Evolutionary conservation across 2,797 vertebrate genomes (phyloP).

Genomic region (Pseudochirops corinnae): DNA sequence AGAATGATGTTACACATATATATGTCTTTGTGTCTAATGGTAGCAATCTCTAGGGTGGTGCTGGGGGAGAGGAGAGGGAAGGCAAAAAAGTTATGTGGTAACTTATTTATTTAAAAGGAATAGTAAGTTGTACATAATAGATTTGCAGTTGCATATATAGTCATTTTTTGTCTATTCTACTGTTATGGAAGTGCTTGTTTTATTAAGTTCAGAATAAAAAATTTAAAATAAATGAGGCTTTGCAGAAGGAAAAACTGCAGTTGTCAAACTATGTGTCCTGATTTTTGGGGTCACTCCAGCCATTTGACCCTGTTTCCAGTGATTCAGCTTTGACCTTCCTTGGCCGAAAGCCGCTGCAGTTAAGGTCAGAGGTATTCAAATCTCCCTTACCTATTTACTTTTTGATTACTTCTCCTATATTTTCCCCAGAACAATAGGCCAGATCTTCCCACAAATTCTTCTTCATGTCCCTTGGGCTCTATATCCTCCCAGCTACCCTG

Average conservation of each 20-base stretch:
- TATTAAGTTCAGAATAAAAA: not conserved
- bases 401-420: not conserved
- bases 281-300: not conserved
- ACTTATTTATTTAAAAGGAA: not conserved
- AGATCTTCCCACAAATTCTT: not conserved
- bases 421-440: not conserved
- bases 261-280: not conserved
- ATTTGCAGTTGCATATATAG: not conserved
- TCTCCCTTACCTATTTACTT: not conserved
- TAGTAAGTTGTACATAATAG: not conserved
- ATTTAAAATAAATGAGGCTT: not conserved
- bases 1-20: not conserved
- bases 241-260: not conserved
- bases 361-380: not conserved
- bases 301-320: not conserved
- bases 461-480: not conserved
- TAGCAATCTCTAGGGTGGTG: not conserved
- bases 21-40: not conserved
- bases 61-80: no score
- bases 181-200: not conserved
- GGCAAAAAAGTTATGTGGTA: not conserved
- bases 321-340: not conserved
- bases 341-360: not conserved
- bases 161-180: not conserved
- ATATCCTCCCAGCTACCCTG: not conserved